Base-by-base conservation (phyloP, 1,140 invertebrate genomes). In the Drosophila pandora region DNA sequence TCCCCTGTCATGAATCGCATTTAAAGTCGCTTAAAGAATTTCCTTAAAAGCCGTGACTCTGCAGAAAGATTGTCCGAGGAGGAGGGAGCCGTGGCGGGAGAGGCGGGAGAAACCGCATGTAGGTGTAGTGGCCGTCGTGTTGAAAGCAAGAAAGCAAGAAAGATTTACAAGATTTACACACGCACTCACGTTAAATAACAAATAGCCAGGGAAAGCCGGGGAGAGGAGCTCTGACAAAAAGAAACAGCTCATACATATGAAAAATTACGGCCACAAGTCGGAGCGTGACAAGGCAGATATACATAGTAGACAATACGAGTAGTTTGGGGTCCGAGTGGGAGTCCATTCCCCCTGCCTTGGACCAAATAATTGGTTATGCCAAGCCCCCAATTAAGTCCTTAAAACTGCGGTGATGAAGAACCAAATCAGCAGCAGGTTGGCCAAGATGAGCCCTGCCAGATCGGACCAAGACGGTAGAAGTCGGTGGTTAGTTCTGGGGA, bases 91-190 rank as follows among this genome's bases (percentile, higher is more conserved):
- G 25, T 28, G 32, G 10, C 3, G 10, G 6, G 5, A 12, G 22
- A 28, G 39, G 23, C 12, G n/a, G 23, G 28, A 2, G 25, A 22
- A 21, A 47, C 52, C 41, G 52, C 41, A 63, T 48, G 25, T 79
- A 69, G 76, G 60, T 77, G 61, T 72, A 56, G 49, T 50, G 50
- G 25, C 41, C 58, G 43, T 54, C 50, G 74, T 49, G 83, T 68
- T 75, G 83, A 87, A 88, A 88, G 82, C 75, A 67, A 68, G 60
- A n/a, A n/a, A n/a, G n/a, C n/a, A n/a, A n/a, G n/a, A n/a, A n/a
- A 82, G 78, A 87, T 87, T 85, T 85, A 85, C 82, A 87, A 87
- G 82, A 87, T 87, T 87, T 88, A 76, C 70, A 82, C 74, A 82
- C 81, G 81, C 80, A 83, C 59, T 72, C 62, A 87, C 75, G 74